Evolutionary conservation across 1,140 invertebrate genomes (phyloP).

Genomic region (Pristionchus pacificus): DNA sequence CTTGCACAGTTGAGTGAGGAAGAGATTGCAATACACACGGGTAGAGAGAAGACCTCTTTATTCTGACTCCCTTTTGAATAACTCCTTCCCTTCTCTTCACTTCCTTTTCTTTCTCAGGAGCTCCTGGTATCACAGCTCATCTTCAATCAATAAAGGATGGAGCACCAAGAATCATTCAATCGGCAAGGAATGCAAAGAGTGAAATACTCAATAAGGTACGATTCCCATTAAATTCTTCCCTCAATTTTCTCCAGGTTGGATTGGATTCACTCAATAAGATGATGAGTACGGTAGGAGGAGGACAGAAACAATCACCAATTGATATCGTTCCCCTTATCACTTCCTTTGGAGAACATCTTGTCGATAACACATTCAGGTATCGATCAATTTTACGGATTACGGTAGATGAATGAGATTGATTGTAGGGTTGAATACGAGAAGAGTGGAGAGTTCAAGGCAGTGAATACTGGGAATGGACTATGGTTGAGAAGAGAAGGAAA

Average conservation of each 20-base stretch:
- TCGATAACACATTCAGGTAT: conserved; percentile 48
- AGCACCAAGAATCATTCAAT: conserved; percentile 26
- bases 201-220: conserved; percentile 23
- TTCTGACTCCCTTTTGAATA: background rate
- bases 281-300: conserved; percentile 38
- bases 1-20: too few relatives aligned
- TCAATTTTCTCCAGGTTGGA: conserved; percentile 14
- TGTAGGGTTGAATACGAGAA: conserved; percentile 48
- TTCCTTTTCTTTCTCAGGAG: conserved; percentile 9
- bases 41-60: too few relatives aligned
- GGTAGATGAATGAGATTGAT: conserved; percentile 2
- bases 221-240: background rate
- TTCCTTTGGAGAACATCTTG: conserved; percentile 52
- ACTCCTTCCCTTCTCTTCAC: background rate
- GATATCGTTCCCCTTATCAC: conserved; percentile 51
- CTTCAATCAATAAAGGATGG: conserved; percentile 21
- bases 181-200: conserved; percentile 25
- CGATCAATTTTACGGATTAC: background rate
- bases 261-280: conserved; percentile 53
- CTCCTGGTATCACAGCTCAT: conserved; percentile 17
- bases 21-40: too few relatives aligned
- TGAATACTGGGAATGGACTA: conserved; percentile 38
- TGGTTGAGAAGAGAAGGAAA: conserved; percentile 23
- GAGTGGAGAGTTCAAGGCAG: conserved; percentile 39
- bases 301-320: conserved; percentile 54